Evolutionary conservation across 2,797 vertebrate species (phyloP), one percentile per base, ranked within the genome.

Genomic region (Loris lydekkerianus): DNA sequence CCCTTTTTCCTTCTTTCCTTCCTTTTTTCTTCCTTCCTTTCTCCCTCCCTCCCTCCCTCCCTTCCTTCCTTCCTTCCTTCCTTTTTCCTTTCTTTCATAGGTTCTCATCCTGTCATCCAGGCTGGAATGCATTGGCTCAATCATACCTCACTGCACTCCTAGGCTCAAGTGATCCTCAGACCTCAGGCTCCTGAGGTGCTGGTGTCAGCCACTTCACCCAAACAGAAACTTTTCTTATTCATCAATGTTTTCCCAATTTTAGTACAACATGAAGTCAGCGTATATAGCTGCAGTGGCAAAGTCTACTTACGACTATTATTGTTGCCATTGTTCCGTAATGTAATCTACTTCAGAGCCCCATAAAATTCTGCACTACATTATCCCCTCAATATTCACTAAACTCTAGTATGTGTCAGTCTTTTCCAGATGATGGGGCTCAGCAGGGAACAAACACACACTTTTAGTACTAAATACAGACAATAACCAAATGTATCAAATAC

Each of bases 301-400:
- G 53, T 4, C 6, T 87, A 49, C 14, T 85, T 92, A 61, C 53
- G 5, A 53, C 63, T 73, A 77, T 78, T 80, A 60, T 20, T 49
- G 21, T n/a, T 69, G 23, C 4, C 23, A 76, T 72, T 27, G 14
- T 86, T 65, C 90, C n/a, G 69, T 70, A 70, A 75, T 53, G 21
- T 76, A 75, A 81, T 18, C n/a, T 87, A 60, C 29, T 86, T 96
- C 82, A 70, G 25, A 90, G 20, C 34, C 14, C 63, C 43, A 37
- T 17, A 56, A 49, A 85, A 46, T 81, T 73, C 56, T 86, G 89
- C 31, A 70, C 58, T 81, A 85, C 88, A 70, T 88, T 11, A 67
- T 78, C 53, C 27, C 70, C 43, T 91, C 67, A 76, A 3, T 70
- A 86, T 81, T 75, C 75, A 56, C 10, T 56, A 56, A 89, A 10